Percentiles rank a stretch among this genome's conserved stretches.
These are phyloP conservation scores for Eurystomus glaucurus DNA, from an alignment of 2,797 vertebrate species.

Conservation along the genomic window DNA sequence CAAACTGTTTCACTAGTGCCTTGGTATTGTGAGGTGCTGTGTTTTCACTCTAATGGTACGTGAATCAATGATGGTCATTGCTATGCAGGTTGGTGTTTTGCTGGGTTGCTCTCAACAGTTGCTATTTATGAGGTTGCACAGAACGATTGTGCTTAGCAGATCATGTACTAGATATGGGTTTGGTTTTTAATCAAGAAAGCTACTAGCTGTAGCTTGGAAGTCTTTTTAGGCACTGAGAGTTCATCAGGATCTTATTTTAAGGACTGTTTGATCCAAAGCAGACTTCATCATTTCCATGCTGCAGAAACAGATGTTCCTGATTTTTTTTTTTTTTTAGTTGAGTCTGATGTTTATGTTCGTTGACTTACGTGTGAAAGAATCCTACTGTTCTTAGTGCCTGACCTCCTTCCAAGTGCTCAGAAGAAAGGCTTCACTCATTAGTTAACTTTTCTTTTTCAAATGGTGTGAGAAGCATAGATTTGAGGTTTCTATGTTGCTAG, in stretches of 20 bases:
- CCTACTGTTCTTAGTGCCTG: background rate
- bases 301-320: constrained; percentile 12
- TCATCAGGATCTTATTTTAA: background rate
- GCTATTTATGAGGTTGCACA: background rate
- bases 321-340: background rate
- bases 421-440: background rate
- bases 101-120: background rate
- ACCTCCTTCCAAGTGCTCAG: background rate
- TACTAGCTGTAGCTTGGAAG: constrained; percentile 15
- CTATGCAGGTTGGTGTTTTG: background rate
- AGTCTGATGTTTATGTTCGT: background rate
- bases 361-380: background rate
- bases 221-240: background rate
- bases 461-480: background rate
- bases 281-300: background rate
- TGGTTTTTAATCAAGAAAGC: background rate
- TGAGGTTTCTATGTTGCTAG: background rate
- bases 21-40: background rate
- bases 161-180: background rate
- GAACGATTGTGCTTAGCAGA: background rate
- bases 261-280: constrained; percentile 10
- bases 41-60: background rate
- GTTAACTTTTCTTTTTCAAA: background rate
- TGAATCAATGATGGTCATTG: background rate
- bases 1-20: background rate